These are phyloP conservation scores for Cheilosia soror DNA, from an alignment of 2,888 invertebrate species.

Conservation along the genomic window DNA sequence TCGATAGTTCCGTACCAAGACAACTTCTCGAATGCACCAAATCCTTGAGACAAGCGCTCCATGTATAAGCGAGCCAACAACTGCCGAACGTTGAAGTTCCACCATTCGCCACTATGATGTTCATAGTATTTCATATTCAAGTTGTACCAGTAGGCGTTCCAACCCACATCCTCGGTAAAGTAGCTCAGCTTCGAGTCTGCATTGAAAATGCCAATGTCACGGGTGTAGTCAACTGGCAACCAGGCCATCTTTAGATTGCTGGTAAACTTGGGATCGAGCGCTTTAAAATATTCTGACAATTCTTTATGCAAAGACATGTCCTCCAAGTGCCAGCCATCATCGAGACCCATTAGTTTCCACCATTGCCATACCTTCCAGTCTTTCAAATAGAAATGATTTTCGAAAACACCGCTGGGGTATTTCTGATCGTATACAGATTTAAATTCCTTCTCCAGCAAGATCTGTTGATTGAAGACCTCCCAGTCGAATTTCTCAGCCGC, in stretches of 20 bases:
- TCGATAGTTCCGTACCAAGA: constrained; percentile 85
- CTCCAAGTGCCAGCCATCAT: constrained; percentile 79
- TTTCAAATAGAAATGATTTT: constrained; percentile 77
- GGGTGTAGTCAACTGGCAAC: constrained; percentile 86
- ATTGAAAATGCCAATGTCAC: constrained; percentile 84
- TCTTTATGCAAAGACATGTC: constrained; percentile 77
- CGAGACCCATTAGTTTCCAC: constrained; percentile 81
- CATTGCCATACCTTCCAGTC: constrained; percentile 81
- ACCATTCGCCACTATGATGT: constrained; percentile 87
- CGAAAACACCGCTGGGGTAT: not conserved
- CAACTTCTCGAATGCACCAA: constrained; percentile 85
- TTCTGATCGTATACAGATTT: constrained; percentile 83
- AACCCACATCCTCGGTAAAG: constrained; percentile 87
- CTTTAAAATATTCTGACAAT: constrained; percentile 26
- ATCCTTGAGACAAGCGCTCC: constrained; percentile 87
- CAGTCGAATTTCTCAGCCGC: constrained; percentile 78
- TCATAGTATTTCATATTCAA: constrained; percentile 86
- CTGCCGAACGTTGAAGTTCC: constrained; percentile 88
- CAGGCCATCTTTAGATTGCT: constrained; percentile 79
- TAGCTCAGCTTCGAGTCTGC: constrained; percentile 87
- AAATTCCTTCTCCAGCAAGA: constrained; percentile 81
- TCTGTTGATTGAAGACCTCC: constrained; percentile 78
- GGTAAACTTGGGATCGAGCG: constrained; percentile 77
- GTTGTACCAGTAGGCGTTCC: constrained; percentile 88
- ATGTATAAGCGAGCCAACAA: constrained; percentile 88